phyloP scores from a whole-genome alignment of 2,113 vertebrate genomes.

The Electrona antarctica region DNA sequence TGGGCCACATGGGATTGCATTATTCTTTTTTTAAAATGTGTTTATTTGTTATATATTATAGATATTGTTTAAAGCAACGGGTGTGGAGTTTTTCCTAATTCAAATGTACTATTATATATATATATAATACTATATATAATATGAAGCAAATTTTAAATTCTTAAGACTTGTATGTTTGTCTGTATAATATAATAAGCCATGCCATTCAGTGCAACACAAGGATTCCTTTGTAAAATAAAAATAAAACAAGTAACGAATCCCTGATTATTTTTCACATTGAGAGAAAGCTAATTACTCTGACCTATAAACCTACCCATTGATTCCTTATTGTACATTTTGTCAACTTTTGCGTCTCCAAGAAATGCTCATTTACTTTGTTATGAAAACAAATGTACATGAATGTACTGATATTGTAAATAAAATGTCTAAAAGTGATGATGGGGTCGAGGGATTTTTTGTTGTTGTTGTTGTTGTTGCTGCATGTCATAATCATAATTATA shows the following conservation, averaged over 20 bases:
- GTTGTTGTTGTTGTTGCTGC: no score
- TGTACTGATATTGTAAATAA: conserved; percentile 64
- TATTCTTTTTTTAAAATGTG: conserved; percentile 2
- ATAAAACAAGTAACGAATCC: neutral
- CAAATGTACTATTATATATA: conserved; percentile 41
- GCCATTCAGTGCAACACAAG: no score
- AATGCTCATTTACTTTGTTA: conserved; percentile 27
- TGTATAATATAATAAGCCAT: no score
- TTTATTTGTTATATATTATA: conserved; percentile 14
- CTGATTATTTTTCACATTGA: conserved; percentile 20
- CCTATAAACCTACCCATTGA: conserved; percentile 14
- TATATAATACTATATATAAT: no score
- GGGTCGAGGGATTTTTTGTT: no score
- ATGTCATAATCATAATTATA: no score
- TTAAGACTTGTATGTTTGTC: conserved; percentile 11
- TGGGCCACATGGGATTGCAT: conserved; percentile 17
- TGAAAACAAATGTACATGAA: conserved; percentile 41
- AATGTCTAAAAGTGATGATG: conserved; percentile 20
- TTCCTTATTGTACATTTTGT: conserved; percentile 36
- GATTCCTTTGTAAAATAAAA: no score
- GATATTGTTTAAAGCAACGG: conserved; percentile 1
- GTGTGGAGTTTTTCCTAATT: conserved; percentile 20
- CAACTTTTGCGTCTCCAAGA: conserved; percentile 31
- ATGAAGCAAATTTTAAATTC: conserved; percentile 46
- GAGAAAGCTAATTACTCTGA: neutral